Evolutionary conservation across 2,113 vertebrate species (phyloP).

Genomic region (Odocoileus virginianus): DNA sequence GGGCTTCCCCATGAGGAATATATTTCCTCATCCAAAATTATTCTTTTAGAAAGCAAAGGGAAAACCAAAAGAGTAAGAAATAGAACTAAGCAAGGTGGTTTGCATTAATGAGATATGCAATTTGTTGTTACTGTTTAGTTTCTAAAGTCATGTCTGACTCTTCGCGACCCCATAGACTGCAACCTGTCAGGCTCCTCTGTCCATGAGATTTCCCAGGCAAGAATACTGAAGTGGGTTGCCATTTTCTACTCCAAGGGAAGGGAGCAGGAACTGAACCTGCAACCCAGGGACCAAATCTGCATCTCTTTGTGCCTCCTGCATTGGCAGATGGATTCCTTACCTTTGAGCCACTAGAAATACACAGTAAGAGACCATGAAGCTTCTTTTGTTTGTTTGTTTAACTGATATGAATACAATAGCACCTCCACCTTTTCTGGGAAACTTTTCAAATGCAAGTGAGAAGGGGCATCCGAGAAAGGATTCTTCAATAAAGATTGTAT

Average conservation of each 20-base stretch:
- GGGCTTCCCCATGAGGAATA: neutral
- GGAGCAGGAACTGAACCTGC: neutral
- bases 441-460: neutral
- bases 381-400: neutral
- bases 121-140: neutral
- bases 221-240: neutral
- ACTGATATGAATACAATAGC: neutral
- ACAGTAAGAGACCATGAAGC: neutral
- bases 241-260: neutral
- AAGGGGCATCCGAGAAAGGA: neutral
- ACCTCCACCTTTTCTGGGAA: neutral
- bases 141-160: neutral
- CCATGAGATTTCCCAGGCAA: neutral
- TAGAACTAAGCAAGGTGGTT: neutral
- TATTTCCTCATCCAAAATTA: neutral
- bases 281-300: neutral
- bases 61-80: neutral
- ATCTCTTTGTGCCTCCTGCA: neutral
- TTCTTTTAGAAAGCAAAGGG: neutral
- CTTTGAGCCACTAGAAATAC: neutral
- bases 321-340: neutral
- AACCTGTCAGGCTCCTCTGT: neutral
- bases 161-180: neutral
- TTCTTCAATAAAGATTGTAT: neutral
- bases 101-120: neutral